Evolutionary conservation across 2,888 invertebrate species (phyloP), one percentile per base, ranked within the genome.

Genomic region (Lasioglossum pauxillum): DNA sequence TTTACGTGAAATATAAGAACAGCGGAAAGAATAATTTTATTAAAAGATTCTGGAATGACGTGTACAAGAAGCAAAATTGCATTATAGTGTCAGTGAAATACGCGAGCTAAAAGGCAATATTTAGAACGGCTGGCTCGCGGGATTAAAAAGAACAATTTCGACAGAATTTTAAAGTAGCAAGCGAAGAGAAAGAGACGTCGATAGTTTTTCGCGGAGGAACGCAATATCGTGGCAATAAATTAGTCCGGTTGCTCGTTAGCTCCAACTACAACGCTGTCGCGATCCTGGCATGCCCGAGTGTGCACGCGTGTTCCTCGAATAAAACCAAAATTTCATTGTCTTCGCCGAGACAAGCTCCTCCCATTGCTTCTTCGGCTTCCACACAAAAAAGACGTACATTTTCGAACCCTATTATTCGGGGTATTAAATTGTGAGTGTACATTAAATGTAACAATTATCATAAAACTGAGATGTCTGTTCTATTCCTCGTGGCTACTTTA

Each of bases 231-330:
- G 23, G 71, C 71, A 27, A 75, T 85, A 80, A 86, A 85, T 85
- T 80, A 85, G n/a, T 57, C 31, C 31, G 46, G 38, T 46, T 60
- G 73, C 82, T 86, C 85, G 86, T 85, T 86, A 85, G 72, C 69
- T 41, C 27, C 46, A 46, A n/a, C 64, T 31, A 72, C 78, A 53
- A 76, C 46, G 72, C 31, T 23, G 81, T 64, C 72, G 35, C 23
- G 14, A 27, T 46, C n/a, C 27, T 27, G 16, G 77, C 23, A 69
- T 16, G 27, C 72, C 12, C 75, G 49, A 10, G 49, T 72, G 31
- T 31, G 44, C 16, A 14, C 67, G 69, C 31, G 44, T 19, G 7
- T 79, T 81, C 75, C 75, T 60, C 41, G 27, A 60, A 60, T 79
- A 73, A 79, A 78, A 41, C 69, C 60, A 16, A 89, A 89, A 75